Evolutionary conservation across 2,797 vertebrate species (phyloP), one percentile per base, ranked within the genome.

Genomic region (Smutsia gigantea): DNA sequence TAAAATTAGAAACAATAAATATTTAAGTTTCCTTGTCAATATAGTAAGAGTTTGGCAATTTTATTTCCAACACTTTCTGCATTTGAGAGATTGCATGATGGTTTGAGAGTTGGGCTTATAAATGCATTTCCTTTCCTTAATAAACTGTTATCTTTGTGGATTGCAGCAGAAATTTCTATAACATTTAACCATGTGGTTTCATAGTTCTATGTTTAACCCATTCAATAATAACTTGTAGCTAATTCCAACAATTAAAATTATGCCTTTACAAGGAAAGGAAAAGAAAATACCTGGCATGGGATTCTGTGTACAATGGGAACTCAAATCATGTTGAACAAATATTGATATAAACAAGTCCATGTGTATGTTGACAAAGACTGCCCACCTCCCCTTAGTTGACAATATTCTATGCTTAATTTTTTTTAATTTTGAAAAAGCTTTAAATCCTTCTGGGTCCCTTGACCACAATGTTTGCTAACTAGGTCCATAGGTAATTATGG

Each of bases 81-180:
- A 81, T 81, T 84, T 90, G 37, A 64, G 87, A 97, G 61, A 46
- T 94, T 81, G 31, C 53, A 5, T 85, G 18, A 79, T 94, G 57
- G 23, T 86, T 97, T 96, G 86, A 93, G 86, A 97, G n/a, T 75
- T 89, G 92, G 1, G 78, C 14, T 96, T 97, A 94, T 83, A 74
- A 85, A 93, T 86, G n/a, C n/a, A 39, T 78, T 92, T 85, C 39
- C 51, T 88, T 78, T 77, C 46, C 31, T 90, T 92, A 71, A 37
- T 88, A 61, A 72, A 93, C 71, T 64, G 85, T 95, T 90, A 53
- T 95, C 86, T 96, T 97, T 95, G 64, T 97, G 66, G 49, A 42
- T 97, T 96, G 27, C 21, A 94, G 96, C 95, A 97, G 74, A 91
- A 94, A 93, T 97, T 98, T 97, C 95, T 94, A 3, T 85, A 94